These are phyloP conservation scores for Drosophila pectinifera DNA, from an alignment of 1,140 invertebrate genomes.

Conservation along the genomic window DNA sequence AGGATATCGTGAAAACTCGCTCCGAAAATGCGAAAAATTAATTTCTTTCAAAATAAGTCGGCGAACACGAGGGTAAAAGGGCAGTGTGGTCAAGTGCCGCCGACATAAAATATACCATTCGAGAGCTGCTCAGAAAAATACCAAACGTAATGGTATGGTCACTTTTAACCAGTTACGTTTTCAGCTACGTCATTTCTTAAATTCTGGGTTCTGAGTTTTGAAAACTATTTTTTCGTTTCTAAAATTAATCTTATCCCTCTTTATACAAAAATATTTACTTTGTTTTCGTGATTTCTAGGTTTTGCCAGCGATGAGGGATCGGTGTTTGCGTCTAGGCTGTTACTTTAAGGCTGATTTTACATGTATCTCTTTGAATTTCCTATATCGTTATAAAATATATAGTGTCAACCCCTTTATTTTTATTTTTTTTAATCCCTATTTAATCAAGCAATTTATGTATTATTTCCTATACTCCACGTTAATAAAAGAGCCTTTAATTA, in stretches of 20 bases:
- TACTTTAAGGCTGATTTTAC: too few relatives aligned
- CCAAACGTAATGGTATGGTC: neutral
- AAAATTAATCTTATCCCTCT: neutral
- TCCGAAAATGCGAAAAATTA: slow-evolving; percentile 20
- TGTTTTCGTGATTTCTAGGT: too few relatives aligned
- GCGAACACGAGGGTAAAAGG: slow-evolving; percentile 35
- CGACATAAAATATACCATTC: neutral
- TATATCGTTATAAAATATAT: too few relatives aligned
- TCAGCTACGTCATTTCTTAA: neutral
- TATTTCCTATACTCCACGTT: neutral
- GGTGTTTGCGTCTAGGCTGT: too few relatives aligned
- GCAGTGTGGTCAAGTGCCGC: neutral
- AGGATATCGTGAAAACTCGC: slow-evolving; percentile 14
- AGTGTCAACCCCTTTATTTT: neutral
- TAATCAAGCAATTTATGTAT: too few relatives aligned
- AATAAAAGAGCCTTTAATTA: slow-evolving; percentile 48
- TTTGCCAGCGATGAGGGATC: too few relatives aligned
- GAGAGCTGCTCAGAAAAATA: neutral
- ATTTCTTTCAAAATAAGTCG: slow-evolving; percentile 47
- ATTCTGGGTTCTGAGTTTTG: neutral
- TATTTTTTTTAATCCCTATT: neutral
- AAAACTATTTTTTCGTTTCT: neutral
- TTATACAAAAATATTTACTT: neutral
- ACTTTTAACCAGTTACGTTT: neutral
- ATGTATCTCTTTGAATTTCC: too few relatives aligned